Evolutionary conservation across 2,888 invertebrate genomes (phyloP), one percentile per base, ranked within the genome.

Genomic region (Rhopalosiphum nymphaeae): DNA sequence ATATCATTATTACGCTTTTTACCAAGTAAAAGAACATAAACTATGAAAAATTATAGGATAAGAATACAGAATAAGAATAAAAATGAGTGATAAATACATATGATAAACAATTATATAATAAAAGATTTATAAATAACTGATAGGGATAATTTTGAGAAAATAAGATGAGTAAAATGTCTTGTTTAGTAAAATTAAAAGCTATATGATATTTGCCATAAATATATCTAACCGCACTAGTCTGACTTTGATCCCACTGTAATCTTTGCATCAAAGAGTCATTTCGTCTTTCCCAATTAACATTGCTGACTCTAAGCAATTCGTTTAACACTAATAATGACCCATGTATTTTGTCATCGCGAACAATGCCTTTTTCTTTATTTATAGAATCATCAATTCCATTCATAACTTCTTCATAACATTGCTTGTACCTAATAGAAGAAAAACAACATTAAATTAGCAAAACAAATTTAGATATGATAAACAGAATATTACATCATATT

Each of bases 311-410:
- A 36, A 99, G 96, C 5, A 99, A 96, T 96, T 99, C 99, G 96
- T 99, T 99, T 56, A 99, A 96, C 44, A 99, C 98, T 84, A 99
- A 96, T 29, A 99, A 96, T 0, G 98, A 98, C 57, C 99, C 99
- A 96, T 99, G 99, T 44, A 98, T 97, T 95, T 98, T 97, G 96
- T 99, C 99, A 95, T 99, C 99, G 95, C 97, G 97, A 7, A 97
- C 97, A 94, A 97, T 97, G 94, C 98, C 98, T 95, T 98, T 97
- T 95, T 98, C 98, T 96, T 97, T 97, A 67, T 96, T 95, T 91
- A 96, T 95, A 1, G 96, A 95, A 36, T 98, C 97, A 95, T 98
- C 98, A 96, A 98, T 98, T 49, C 98, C 97, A 93, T 97, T 96
- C 95, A 97, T 97, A 3, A 98, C 98, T 96, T 99, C 99, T 95